Conservation (phyloP, 2,888 invertebrate species). For the Tiphia femorata region DNA sequence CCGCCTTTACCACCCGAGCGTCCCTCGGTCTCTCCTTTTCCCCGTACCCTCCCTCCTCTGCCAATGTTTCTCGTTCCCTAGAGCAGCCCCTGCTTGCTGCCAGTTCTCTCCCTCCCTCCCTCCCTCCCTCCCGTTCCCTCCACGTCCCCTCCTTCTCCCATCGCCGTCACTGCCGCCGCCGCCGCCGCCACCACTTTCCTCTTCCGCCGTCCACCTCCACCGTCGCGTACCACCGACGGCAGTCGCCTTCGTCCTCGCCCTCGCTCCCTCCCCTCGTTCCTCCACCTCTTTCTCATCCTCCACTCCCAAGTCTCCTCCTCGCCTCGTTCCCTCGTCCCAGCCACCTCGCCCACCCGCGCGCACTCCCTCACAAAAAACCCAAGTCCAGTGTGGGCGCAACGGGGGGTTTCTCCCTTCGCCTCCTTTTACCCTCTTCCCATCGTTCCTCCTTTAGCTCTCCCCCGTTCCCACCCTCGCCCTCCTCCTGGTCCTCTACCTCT, state of each 20-base stretch:
- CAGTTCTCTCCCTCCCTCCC: conserved; percentile 30
- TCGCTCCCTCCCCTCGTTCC: conserved; percentile 8
- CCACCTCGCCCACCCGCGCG: conserved; percentile 26
- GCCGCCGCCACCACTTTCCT: conserved; percentile 14
- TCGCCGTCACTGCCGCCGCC: conserved; percentile 13
- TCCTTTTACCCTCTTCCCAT: conserved; percentile 56
- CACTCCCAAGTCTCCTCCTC: conserved; percentile 4
- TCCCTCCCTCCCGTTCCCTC: conserved; percentile 8
- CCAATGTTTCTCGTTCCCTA: conserved; percentile 53
- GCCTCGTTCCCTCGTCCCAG: conserved; percentile 2
- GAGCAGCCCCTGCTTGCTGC: conserved; percentile 41
- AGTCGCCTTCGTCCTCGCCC: conserved; percentile 23
- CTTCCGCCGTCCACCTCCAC: no score
- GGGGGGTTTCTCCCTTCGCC: conserved; percentile 59
- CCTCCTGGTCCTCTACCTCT: conserved; percentile 31
- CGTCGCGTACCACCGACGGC: conserved; percentile 30
- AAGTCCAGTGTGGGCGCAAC: conserved; percentile 65
- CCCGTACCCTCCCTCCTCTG: conserved; percentile 30
- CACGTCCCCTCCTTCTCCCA: conserved; percentile 5
- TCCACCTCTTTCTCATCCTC: conserved; percentile 10
- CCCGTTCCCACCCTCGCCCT: conserved; percentile 15
- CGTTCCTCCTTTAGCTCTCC: conserved; percentile 42
- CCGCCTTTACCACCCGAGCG: no score
- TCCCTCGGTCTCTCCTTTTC: no score
- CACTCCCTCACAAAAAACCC: conserved; percentile 57